Base-by-base conservation (phyloP, 2,113 vertebrate species). In the Colaptes auratus region DNA sequence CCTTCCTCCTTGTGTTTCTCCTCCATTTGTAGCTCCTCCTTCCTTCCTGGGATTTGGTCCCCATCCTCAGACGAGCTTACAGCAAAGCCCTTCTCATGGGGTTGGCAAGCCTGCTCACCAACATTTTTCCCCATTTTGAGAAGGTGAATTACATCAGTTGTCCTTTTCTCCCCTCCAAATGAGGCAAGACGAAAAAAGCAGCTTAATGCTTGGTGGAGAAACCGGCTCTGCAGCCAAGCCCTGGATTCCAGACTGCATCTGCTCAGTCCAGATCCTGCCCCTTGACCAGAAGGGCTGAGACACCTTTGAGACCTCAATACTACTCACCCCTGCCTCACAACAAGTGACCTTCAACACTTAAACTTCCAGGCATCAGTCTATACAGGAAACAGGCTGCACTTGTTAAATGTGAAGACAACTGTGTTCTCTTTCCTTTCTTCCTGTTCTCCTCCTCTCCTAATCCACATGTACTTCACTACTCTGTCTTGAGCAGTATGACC, bases 401-500 rank as follows among this genome's bases (percentile, higher is more conserved):
- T 67, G 23, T 7, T 21, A 53, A 19, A 36, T 1, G 2, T 27
- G 61, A 31, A 7, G 15, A 52, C 12, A 52, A 56, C 72, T 6
- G 44, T 39, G 73, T 60, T 44, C 33, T n/a, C 27, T n/a, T 16
- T 25, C 56, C 36, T 69, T 33, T 44, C 21, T 16, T 7, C 15
- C 10, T 6, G 2, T 31, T 50, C 66, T 70, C 39, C 67, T 35
- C 20, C 3, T 48, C 59, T 12, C 4, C 42, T 18, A 19, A 63
- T 13, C 39, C 63, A 58, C 31, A 15, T 1, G 12, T 8, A 16
- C 56, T 21, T 73, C 58, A 19, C 44, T 3, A 5, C 18, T 24
- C n/a, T 30, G 17, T 8, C 31, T 36, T 5, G 56, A 77, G 64
- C 55, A 69, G 70, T 0, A 18, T 0, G 0, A 28, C 13, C 61